Conservation (phyloP, 2,888 invertebrate species). For the Endomychus coccineus region DNA sequence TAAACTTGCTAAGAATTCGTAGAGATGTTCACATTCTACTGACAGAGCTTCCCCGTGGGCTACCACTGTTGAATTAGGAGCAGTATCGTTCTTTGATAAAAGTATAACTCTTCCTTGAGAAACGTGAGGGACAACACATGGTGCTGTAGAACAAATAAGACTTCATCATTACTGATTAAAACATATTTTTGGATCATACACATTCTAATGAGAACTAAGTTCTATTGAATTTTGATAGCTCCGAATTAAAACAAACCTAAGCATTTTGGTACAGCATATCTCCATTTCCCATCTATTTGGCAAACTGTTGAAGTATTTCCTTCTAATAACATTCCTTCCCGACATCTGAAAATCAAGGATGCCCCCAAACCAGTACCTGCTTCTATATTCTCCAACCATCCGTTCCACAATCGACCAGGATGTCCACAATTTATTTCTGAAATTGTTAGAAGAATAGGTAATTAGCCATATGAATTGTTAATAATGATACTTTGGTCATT, state of each 20-base stretch:
- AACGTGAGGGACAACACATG: conserved; percentile 87
- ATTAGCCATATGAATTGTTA: too few relatives aligned
- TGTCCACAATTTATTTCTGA: conserved; percentile 94
- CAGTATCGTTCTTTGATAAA: conserved; percentile 49
- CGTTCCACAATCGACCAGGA: conserved; percentile 90
- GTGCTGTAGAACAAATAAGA: conserved; percentile 56
- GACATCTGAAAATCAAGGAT: conserved; percentile 87
- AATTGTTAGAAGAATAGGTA: not conserved
- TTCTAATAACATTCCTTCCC: conserved; percentile 83
- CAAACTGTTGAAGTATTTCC: conserved; percentile 88
- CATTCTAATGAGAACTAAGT: conserved; percentile 3
- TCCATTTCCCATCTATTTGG: conserved; percentile 90
- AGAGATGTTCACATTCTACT: conserved; percentile 78
- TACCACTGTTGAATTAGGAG: conserved; percentile 51
- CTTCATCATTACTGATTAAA: conserved; percentile 1
- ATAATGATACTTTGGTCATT: too few relatives aligned
- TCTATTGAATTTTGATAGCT: too few relatives aligned
- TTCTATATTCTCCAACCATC: conserved; percentile 88
- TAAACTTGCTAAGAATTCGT: conserved; percentile 72
- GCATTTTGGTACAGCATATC: conserved; percentile 86
- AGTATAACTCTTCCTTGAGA: conserved; percentile 68
- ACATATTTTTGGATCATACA: not conserved
- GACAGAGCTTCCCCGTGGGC: conserved; percentile 64
- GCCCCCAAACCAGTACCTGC: conserved; percentile 86
- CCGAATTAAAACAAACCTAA: too few relatives aligned